phyloP scores from a whole-genome alignment of 1,140 invertebrate species.

The Ceratosolen solmsi region DNA sequence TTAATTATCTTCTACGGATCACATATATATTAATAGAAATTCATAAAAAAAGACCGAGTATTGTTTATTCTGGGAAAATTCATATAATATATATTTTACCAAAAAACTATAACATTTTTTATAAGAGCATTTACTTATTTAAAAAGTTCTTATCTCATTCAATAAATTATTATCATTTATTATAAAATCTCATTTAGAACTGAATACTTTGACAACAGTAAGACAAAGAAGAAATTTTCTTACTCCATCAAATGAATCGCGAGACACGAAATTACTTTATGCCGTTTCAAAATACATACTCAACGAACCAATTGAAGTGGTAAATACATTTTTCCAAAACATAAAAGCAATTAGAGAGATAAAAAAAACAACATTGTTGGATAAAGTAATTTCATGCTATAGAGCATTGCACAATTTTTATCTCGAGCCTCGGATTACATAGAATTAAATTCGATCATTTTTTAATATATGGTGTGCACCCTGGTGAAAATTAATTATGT shows the following conservation, averaged over 20 bases:
- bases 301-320: background rate
- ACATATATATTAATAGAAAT: too few relatives aligned
- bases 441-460: slow-evolving; percentile 22
- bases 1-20: too few relatives aligned
- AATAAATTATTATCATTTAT: background rate
- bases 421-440: background rate
- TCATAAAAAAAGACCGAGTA: too few relatives aligned
- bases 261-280: background rate
- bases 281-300: background rate
- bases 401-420: slow-evolving; percentile 28
- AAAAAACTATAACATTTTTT: too few relatives aligned
- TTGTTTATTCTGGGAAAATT: too few relatives aligned
- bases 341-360: slow-evolving; percentile 16
- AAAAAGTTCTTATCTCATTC: background rate
- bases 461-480: slow-evolving; percentile 1
- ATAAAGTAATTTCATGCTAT: slow-evolving; percentile 21
- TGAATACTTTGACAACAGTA: background rate
- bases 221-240: slow-evolving; percentile 12
- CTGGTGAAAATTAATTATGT: slow-evolving; percentile 43
- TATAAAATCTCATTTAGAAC: background rate
- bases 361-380: slow-evolving; percentile 14
- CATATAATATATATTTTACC: too few relatives aligned
- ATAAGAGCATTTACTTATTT: too few relatives aligned
- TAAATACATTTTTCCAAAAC: background rate
- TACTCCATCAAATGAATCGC: background rate